Percentiles rank a stretch among this genome's conserved stretches.
These are phyloP conservation scores for Aporrectodea caliginosa DNA, from an alignment of 1,140 invertebrate genomes.

Conservation along the genomic window DNA sequence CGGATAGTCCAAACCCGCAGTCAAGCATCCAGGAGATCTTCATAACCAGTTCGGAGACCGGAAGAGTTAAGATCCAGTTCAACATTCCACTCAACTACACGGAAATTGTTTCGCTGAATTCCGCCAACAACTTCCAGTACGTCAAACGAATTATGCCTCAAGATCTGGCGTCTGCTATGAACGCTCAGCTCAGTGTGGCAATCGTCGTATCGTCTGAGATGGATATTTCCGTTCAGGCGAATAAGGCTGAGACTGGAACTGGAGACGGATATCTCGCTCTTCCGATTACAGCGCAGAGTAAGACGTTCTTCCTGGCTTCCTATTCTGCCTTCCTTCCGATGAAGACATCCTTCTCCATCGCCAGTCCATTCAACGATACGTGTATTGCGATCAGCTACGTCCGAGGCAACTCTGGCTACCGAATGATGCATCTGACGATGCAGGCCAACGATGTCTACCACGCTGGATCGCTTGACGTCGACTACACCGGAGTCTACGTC, in stretches of 20 bases:
- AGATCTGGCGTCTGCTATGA: not conserved
- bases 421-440: slow-evolving; percentile 8
- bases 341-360: slow-evolving; percentile 3
- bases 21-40: slow-evolving; percentile 9
- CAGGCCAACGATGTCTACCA: slow-evolving; percentile 13
- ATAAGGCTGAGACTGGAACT: slow-evolving; percentile 5
- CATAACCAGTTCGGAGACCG: not conserved
- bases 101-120: not conserved
- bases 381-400: not conserved
- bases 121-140: not conserved
- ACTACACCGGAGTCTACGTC: slow-evolving; percentile 18
- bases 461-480: not conserved
- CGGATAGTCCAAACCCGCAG: not conserved
- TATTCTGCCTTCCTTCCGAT: not conserved
- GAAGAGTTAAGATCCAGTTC: not conserved
- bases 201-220: not conserved
- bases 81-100: not conserved
- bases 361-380: not conserved
- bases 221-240: slow-evolving; percentile 11
- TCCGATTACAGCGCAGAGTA: not conserved
- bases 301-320: slow-evolving; percentile 10
- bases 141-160: not conserved
- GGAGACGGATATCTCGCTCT: slow-evolving; percentile 13
- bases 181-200: not conserved
- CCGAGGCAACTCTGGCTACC: not conserved